Evolutionary conservation across 2,113 vertebrate species (phyloP).

Genomic region (Lampris megalopsis): DNA sequence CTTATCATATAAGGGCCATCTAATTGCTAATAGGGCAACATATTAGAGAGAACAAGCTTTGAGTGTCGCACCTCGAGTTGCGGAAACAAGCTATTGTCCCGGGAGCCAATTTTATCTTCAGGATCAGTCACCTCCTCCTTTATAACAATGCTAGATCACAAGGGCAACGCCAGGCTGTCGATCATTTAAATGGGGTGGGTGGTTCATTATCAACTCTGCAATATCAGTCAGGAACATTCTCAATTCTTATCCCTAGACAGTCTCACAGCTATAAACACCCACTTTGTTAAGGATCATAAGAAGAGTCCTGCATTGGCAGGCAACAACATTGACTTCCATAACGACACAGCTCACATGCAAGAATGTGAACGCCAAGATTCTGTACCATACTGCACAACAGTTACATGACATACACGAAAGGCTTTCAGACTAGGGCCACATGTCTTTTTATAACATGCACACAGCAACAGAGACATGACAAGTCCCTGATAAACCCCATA

Average conservation of each 20-base stretch:
- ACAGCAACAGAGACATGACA: conserved; percentile 5
- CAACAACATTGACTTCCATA: neutral
- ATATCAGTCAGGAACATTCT: neutral
- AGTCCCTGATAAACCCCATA: too few species aligned
- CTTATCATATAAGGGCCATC: conserved; percentile 14
- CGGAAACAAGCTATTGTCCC: neutral
- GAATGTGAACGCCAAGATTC: neutral
- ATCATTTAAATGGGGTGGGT: neutral
- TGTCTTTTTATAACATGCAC: neutral
- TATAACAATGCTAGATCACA: neutral
- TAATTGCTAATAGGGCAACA: conserved; percentile 4
- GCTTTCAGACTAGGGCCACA: conserved; percentile 14
- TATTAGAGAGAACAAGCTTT: conserved; percentile 38
- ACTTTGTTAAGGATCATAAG: neutral
- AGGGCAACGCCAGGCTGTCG: neutral
- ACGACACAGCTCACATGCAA: too few species aligned
- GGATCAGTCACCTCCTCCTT: neutral
- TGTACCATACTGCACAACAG: conserved; percentile 28
- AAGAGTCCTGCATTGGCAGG: neutral
- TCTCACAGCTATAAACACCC: neutral
- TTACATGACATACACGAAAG: conserved; percentile 5
- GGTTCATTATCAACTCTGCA: too few species aligned
- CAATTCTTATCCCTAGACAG: neutral
- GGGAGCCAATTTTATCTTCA: neutral
- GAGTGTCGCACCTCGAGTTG: neutral